Base-by-base conservation (phyloP, 2,888 invertebrate genomes). In the Troilus luridus region DNA sequence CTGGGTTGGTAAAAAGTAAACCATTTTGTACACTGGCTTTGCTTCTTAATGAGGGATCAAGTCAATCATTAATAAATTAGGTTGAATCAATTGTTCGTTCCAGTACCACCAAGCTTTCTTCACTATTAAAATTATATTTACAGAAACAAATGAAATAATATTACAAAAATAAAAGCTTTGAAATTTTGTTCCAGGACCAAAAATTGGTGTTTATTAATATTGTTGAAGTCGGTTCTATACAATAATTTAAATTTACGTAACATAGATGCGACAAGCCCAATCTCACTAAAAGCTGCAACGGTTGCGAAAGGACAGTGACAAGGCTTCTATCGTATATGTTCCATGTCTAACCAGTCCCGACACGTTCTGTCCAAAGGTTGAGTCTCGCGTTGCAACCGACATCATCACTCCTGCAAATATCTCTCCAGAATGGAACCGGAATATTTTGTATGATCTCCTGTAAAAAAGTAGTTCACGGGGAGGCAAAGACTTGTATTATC, bases 301-400 rank as follows among this genome's bases (percentile, higher is more conserved):
- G 54, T 81, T 81, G 21, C 54, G 81, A 81, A 54, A 81, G 81
- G 14, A 54, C n/a, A 54, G 81, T 81, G 81, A 54, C 81, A 81
- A 41, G 54, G 21, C 81, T 21, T 81, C 19, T 81, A 81, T 81
- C 54, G 81, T 24, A 1, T 56, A 17, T 56, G 41, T 81, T 54
- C 54, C 81, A 21, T 81, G 54, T 81, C 81, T 81, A 81, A 81
- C 21, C 17, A 11, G 54, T 0, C 6, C 19, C 19, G 41, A 56
- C 81, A 81, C 54, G 81, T 81, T 54, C 54, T 81, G 81, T 54
- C 81, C 21, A 81, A 81, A 11, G 81, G 81, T 81, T 81, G 81
- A 1, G 17, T 10, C 77, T 6, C 6, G 41, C 41, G 14, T 81
- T 54, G 81, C 27, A 81, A 81, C 81, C 54, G 21, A 17, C 54